Conservation (phyloP, 2,113 vertebrate species). For the Peromyscus leucopus region DNA sequence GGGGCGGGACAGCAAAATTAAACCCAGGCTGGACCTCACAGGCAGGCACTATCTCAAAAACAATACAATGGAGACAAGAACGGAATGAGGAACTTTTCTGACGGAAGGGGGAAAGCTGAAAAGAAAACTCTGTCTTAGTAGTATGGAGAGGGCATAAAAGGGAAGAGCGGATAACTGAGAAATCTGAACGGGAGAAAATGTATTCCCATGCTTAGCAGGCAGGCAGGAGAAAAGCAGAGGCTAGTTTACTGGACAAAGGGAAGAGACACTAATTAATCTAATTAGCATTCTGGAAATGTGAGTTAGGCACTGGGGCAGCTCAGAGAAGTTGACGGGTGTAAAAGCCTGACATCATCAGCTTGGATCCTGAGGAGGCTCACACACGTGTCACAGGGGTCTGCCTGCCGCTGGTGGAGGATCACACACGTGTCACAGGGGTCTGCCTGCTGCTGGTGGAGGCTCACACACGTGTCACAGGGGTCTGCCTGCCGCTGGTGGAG, state of each 20-base stretch:
- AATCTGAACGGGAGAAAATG: not conserved
- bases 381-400: not conserved
- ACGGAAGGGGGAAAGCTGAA: not conserved
- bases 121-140: not conserved
- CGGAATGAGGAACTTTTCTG: not conserved
- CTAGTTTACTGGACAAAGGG: not conserved
- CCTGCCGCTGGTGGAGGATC: not conserved
- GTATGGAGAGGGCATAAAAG: not conserved
- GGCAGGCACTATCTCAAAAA: not conserved
- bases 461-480: too few relatives aligned
- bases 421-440: not conserved
- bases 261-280: slow-evolving; percentile 35
- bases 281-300: slow-evolving; percentile 22
- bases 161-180: not conserved
- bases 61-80: not conserved
- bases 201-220: not conserved
- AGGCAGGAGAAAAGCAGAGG: not conserved
- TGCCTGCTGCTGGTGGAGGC: not conserved
- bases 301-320: not conserved
- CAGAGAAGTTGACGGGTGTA: not conserved
- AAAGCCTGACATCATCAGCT: slow-evolving; percentile 45
- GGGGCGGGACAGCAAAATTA: not conserved
- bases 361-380: not conserved
- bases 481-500: too few relatives aligned
- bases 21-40: too few relatives aligned